phyloP scores from a whole-genome alignment of 2,113 vertebrate genomes.

The Petrocephalus zakoni region DNA sequence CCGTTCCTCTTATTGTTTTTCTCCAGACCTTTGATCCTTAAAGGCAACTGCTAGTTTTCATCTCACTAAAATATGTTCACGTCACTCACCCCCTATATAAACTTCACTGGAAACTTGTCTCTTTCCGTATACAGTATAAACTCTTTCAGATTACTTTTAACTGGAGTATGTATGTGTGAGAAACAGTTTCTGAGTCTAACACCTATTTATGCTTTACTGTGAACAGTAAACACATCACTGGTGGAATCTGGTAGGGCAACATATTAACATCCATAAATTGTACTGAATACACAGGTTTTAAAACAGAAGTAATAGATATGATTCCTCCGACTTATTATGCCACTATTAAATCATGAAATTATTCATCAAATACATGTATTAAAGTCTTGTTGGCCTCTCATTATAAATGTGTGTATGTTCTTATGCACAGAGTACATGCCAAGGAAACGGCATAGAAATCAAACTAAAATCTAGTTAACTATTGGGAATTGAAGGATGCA shows the following conservation, averaged over 20 bases:
- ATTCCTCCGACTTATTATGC: background rate
- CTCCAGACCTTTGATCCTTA: too few relatives aligned
- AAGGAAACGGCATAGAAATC: background rate
- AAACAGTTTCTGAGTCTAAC: background rate
- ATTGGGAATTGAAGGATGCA: background rate
- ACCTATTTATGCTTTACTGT: background rate
- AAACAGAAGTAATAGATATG: background rate
- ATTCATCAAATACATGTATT: too few relatives aligned
- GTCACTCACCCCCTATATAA: too few relatives aligned
- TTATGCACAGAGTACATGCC: background rate
- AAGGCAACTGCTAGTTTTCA: too few relatives aligned
- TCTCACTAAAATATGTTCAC: too few relatives aligned
- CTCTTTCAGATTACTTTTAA: background rate
- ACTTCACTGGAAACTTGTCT: too few relatives aligned
- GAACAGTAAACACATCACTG: background rate
- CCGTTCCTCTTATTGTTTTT: too few relatives aligned
- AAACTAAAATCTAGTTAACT: background rate
- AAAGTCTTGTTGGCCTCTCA: background rate
- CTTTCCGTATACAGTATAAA: too few relatives aligned
- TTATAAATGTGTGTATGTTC: background rate
- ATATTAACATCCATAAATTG: background rate
- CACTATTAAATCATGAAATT: background rate
- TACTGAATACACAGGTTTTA: background rate
- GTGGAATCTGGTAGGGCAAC: background rate
- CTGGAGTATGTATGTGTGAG: background rate